Base-by-base conservation (phyloP, 2,797 vertebrate species). In the Octomys mimax region DNA sequence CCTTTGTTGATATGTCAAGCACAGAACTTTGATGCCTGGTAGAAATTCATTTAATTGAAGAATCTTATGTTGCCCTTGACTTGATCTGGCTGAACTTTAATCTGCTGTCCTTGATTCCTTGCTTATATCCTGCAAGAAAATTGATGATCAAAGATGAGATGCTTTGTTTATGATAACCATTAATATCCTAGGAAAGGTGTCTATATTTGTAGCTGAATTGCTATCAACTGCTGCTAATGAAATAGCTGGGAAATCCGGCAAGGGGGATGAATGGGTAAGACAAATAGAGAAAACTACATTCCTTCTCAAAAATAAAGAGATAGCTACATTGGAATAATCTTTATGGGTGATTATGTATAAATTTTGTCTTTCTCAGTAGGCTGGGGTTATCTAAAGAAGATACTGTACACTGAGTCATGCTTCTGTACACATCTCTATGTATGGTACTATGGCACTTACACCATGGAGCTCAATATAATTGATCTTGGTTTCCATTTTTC, bases 291-390 rank as follows among this genome's bases (percentile, higher is more conserved):
- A 80, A 78, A 46, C 1, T 33, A 28, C 13, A 16, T 26, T 61
- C 13, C 28, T 79, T 92, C 33, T 42, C 70, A 33, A 87, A 54
- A 87, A 87, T 26, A 83, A 83, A 92, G 86, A 49, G 62, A 42
- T 26, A 64, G 21, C 6, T 62, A 36, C 18, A 62, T 61, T 21
- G 33, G n/a, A 83, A 14, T 61, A 94, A 14, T 70, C 89, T 93
- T 83, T 75, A 57, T 59, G 70, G 33, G 59, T 42, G 79, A 84
- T 13, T 87, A 46, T 33, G 7, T 6, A 31, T 93, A 24, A 52
- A 33, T 89, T 94, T 87, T 62, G 13, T 68, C 86, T 92, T 87
- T 14, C 36, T 91, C 13, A 42, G 24, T 84, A 77, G 49, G 42
- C 1, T 59, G 13, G 31, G 84, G 36, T 4, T 81, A 42, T 36